Evolutionary conservation across 2,888 invertebrate species (phyloP).

Genomic region (Scaptomyza cyrtandrae): DNA sequence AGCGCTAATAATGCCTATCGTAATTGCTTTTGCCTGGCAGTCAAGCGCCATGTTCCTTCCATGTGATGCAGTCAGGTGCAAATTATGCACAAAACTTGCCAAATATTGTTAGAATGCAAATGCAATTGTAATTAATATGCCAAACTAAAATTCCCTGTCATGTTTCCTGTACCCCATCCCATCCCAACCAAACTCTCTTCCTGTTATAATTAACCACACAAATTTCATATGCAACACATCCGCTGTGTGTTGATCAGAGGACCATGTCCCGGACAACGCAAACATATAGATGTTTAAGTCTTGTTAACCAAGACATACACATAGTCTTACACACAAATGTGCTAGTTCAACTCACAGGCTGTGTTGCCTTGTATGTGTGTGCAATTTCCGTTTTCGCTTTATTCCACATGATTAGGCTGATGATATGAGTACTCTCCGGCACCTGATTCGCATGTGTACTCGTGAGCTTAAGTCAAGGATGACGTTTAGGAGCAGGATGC

Average conservation of each 20-base stretch:
- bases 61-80: constrained; percentile 25
- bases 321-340: constrained; percentile 9
- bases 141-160: constrained; percentile 33
- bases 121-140: constrained; percentile 72
- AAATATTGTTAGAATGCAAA: constrained; percentile 44
- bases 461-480: constrained; percentile 6
- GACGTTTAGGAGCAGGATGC: not conserved
- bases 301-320: constrained; percentile 42
- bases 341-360: constrained; percentile 28
- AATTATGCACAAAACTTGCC: constrained; percentile 29
- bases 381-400: constrained; percentile 74
- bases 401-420: constrained; percentile 77
- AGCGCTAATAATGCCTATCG: constrained; percentile 13
- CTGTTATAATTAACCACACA: constrained; percentile 56
- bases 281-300: constrained; percentile 50
- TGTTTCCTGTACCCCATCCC: constrained; percentile 1
- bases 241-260: constrained; percentile 23
- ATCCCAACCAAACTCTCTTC: too few relatives aligned
- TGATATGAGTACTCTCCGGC: constrained; percentile 53
- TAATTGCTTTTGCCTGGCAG: constrained; percentile 14
- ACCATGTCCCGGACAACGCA: constrained; percentile 19
- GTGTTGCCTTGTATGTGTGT: constrained; percentile 31
- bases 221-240: constrained; percentile 66
- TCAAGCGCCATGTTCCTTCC: not conserved
- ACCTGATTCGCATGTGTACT: constrained; percentile 36